Evolutionary conservation across 2,797 vertebrate genomes (phyloP), one percentile per base, ranked within the genome.

Genomic region (Zonotrichia albicollis): DNA sequence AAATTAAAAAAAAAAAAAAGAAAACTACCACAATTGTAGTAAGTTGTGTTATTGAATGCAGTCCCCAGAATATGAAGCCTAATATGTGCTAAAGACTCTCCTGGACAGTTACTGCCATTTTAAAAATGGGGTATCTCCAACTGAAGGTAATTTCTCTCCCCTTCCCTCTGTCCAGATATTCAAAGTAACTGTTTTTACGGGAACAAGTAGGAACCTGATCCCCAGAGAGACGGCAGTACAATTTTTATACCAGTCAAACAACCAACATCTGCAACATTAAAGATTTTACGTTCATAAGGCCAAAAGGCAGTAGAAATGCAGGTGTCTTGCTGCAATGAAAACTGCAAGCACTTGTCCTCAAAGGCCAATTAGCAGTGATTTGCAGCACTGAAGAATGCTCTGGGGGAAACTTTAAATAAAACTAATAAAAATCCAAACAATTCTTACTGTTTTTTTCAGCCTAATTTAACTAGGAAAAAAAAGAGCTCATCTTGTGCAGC

Each of bases 391-490:
- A 60, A 87, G 25, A 93, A 94, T 26, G 53, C 53, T 79, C 73
- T 57, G 60, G 66, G 36, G 83, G 30, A 86, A 90, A 75, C 45
- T 8, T 29, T 23, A 48, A 88, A 88, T 68, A 94, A 88, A 94
- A 85, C 61, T 54, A 95, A 89, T 78, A 77, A 51, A 94, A 94
- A 94, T 42, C 20, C 58, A 91, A 90, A 87, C 84, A 91, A 89
- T 84, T 85, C 48, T n/a, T 92, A 32, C 25, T 79, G 38, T 2
- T 86, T 77, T 58, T 30, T 91, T n/a, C 74, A 65, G 53, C 30
- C 53, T 62, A 34, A 71, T 88, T 90, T 74, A 65, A 76, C 64
- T 32, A 84, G 48, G 13, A 29, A 65, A 48, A 36, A 84, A 83
- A 87, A 84, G 1, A 71, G 32, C 26, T 78, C n/a, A 11, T 93